phyloP scores from a whole-genome alignment of 2,113 vertebrate species.

The Upupa epops region DNA sequence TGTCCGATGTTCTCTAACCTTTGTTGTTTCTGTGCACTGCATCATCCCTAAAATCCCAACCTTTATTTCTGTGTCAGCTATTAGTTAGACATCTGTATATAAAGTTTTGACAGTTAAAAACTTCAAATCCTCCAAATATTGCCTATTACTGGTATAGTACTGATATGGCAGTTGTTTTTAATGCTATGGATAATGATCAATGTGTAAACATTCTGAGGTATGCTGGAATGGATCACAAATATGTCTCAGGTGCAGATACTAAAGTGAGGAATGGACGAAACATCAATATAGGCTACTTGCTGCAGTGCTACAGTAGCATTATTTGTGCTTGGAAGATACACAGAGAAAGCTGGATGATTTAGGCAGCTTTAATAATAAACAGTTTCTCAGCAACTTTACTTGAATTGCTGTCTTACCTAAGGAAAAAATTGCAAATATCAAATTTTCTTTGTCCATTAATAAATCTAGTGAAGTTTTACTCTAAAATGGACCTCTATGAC shows the following conservation, averaged over 20 bases:
- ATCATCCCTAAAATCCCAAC: neutral
- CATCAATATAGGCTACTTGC: neutral
- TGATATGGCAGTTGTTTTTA: neutral
- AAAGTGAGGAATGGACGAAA: neutral
- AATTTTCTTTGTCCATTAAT: neutral
- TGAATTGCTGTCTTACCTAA: neutral
- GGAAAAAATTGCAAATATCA: neutral
- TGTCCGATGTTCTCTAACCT: neutral
- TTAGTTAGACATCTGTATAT: neutral
- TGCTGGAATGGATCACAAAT: neutral
- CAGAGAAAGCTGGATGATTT: neutral
- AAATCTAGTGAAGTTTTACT: neutral
- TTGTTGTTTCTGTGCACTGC: neutral
- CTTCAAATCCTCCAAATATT: neutral
- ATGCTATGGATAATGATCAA: neutral
- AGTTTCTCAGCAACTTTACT: neutral
- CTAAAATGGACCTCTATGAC: neutral
- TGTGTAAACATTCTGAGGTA: neutral
- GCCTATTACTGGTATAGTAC: neutral
- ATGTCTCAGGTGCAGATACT: neutral
- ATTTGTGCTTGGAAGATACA: neutral
- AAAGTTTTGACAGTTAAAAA: neutral
- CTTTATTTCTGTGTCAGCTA: neutral
- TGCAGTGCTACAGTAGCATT: neutral
- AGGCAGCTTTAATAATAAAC: neutral